phyloP scores from a whole-genome alignment of 2,113 vertebrate genomes.

The Abramis brama region DNA sequence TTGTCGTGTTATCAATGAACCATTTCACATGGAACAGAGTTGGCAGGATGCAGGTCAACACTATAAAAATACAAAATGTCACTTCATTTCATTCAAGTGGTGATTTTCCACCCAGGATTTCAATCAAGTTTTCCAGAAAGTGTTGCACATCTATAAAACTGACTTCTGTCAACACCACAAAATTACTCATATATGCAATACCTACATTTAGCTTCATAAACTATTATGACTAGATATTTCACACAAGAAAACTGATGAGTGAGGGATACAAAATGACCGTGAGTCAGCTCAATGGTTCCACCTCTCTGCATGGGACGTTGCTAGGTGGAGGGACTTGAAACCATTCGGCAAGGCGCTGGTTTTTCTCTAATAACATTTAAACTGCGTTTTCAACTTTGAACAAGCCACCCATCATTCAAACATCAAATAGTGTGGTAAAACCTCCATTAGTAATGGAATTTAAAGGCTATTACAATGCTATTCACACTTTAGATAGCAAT shows the following conservation, averaged over 20 bases:
- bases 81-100: constrained; percentile 37
- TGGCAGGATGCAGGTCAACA: constrained; percentile 42
- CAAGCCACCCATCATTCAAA: constrained; percentile 32
- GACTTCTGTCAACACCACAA: constrained; percentile 7
- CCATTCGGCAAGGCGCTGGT: constrained; percentile 1
- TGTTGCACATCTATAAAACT: constrained; percentile 36
- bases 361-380: constrained; percentile 43
- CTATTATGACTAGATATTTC: constrained; percentile 37
- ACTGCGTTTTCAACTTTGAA: constrained; percentile 35
- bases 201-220: constrained; percentile 40
- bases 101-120: constrained; percentile 27
- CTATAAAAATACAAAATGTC: constrained; percentile 38
- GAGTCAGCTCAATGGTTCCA: constrained; percentile 15
- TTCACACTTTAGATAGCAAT: constrained; percentile 37
- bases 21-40: constrained; percentile 11
- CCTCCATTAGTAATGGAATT: constrained; percentile 49
- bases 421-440: constrained; percentile 50
- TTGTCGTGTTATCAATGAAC: constrained; percentile 29
- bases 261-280: constrained; percentile 29
- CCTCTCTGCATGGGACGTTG: constrained; percentile 16
- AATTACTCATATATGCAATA: constrained; percentile 25
- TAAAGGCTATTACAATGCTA: constrained; percentile 37
- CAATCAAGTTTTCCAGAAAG: constrained; percentile 42
- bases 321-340: constrained; percentile 29
- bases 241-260: constrained; percentile 27